phyloP scores from a whole-genome alignment of 2,888 invertebrate genomes.

The Calameuta pallipes region DNA sequence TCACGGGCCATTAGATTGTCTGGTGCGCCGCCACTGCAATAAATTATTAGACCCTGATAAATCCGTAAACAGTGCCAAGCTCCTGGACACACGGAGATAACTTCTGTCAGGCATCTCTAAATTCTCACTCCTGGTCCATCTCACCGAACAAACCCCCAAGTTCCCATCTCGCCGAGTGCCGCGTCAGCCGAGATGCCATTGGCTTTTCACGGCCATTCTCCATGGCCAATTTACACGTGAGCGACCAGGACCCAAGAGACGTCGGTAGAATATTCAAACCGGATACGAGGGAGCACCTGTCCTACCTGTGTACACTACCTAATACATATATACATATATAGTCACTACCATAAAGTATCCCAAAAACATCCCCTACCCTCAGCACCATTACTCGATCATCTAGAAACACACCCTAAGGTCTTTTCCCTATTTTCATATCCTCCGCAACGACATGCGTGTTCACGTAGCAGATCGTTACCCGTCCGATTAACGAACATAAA shows the following conservation, averaged over 20 bases:
- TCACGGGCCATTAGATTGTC: slow-evolving; percentile 43
- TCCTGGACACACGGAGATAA: neutral
- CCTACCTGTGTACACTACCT: neutral
- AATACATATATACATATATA: too few relatives aligned
- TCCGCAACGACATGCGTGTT: neutral
- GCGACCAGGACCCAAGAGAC: neutral
- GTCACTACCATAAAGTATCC: neutral
- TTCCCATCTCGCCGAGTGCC: neutral
- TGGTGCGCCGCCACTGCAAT: slow-evolving; percentile 30
- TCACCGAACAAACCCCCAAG: neutral
- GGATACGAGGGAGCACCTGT: neutral
- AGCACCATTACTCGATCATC: neutral
- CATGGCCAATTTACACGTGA: neutral
- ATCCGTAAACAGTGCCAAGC: slow-evolving; percentile 38
- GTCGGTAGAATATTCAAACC: neutral
- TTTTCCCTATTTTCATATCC: neutral
- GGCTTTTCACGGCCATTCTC: neutral
- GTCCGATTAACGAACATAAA: neutral
- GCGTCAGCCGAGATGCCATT: neutral
- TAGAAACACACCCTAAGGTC: neutral
- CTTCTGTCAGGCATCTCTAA: neutral
- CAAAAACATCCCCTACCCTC: neutral
- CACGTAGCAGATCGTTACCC: neutral
- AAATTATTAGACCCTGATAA: slow-evolving; percentile 48
- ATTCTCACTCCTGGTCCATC: neutral